Conservation (phyloP, 2,113 vertebrate genomes). For the Chaetorhynchus papuensis region DNA sequence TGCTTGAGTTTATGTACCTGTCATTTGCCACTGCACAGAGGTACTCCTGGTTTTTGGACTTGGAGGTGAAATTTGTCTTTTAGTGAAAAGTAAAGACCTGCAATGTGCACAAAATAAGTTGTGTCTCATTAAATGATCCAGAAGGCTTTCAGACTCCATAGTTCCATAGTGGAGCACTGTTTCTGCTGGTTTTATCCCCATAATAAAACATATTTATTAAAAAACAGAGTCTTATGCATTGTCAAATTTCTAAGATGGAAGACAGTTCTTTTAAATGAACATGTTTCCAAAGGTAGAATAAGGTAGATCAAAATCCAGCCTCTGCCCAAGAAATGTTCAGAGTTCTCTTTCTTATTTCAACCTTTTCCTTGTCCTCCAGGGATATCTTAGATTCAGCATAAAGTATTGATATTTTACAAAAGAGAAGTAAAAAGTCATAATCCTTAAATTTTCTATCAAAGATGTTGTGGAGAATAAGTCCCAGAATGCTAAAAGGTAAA, state of each 20-base stretch:
- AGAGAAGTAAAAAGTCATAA: slow-evolving; percentile 23
- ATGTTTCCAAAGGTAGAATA: slow-evolving; percentile 21
- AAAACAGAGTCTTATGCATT: neutral
- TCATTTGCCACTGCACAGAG: neutral
- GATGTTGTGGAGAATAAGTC: neutral
- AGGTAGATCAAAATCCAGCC: neutral
- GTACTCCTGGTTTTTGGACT: neutral
- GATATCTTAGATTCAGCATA: slow-evolving; percentile 35
- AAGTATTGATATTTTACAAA: slow-evolving; percentile 50
- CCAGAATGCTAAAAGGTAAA: neutral
- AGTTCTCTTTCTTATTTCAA: slow-evolving; percentile 6
- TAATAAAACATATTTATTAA: neutral
- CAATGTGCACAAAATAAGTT: neutral
- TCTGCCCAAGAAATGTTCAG: neutral
- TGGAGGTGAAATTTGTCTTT: neutral
- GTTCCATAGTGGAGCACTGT: neutral
- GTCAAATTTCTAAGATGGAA: neutral
- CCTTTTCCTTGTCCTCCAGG: neutral
- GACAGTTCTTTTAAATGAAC: neutral
- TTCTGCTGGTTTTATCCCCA: neutral
- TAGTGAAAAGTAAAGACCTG: neutral
- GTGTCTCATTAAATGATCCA: neutral
- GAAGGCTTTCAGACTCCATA: neutral
- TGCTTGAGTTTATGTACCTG: neutral
- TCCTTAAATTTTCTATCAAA: neutral